Base-by-base conservation (phyloP, 2,888 invertebrate genomes). In the Ichneumoninae sp. region DNA sequence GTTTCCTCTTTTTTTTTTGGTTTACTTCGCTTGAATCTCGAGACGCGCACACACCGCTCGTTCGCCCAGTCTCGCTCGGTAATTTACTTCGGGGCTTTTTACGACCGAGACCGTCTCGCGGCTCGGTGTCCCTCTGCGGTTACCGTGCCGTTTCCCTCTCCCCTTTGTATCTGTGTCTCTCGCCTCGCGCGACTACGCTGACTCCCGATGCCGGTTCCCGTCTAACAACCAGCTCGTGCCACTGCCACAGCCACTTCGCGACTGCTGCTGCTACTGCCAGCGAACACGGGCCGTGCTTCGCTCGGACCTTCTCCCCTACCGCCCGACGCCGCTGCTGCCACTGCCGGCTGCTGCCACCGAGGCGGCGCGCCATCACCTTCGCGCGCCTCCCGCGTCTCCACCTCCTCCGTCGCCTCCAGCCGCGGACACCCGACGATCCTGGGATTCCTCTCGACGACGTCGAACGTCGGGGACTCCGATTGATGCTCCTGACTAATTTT, bases 181-280 rank as follows among this genome's bases (percentile, higher is more conserved):
- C 60, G 60, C 60, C 26, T 30, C 19, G 5, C 44, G 5, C 70
- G 40, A 60, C 40, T 36, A 54, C 44, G 22, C 33, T 30, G 47
- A 77, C 60, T 33, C 50, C 54, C 76, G 69, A 47, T 76, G 47
- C 68, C 75, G 65, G 60, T 36, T 44, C 13, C 13, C 78, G 44
- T 63, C 13, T 47, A 63, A 16, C 54, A 40, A 6, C 57, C 47
- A 36, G 7, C 52, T 74, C 83, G 54, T 22, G 65, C 73, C 85
- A 81, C 83, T 81, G 73, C 78, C 76, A 85, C 87, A 85, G 88
- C 87, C 88, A 87, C 87, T 87, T 80, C 52, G 85, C 88, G 87
- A 89, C 89, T 89, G 85, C 87, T 81, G 83, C 68, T 66, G 74
- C 79, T 77, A 65, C 52, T 70, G 79, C 79, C 63, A 63, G 78